Evolutionary conservation across 1,140 invertebrate genomes (phyloP).

Genomic region (Leptinotarsa texana): DNA sequence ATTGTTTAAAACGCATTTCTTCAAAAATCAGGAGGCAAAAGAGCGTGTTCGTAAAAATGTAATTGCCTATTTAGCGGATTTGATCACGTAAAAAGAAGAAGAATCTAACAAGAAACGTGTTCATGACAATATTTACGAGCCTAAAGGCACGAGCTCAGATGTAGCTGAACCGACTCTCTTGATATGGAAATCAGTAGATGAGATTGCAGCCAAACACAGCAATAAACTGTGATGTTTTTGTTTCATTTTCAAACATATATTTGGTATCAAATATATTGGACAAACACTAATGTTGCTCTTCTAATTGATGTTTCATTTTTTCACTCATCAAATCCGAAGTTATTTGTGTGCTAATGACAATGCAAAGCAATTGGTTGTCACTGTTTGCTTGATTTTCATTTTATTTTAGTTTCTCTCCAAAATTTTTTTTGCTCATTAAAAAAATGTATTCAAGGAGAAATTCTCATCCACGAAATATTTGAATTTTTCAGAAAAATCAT

Average conservation of each 20-base stretch:
- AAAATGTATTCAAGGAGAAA: too few species aligned
- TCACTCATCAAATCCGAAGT: not conserved
- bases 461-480: too few species aligned
- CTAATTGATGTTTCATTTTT: not conserved
- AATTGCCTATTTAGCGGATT: conserved; percentile 24
- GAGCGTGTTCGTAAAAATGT: conserved; percentile 21
- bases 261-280: not conserved
- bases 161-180: not conserved
- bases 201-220: not conserved
- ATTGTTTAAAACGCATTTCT: conserved; percentile 35
- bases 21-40: not conserved
- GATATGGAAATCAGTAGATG: conserved; percentile 12
- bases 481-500: too few species aligned
- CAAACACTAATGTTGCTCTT: not conserved
- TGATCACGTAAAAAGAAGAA: conserved; percentile 28
- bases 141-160: not conserved
- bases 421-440: too few species aligned
- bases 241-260: not conserved
- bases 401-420: too few species aligned
- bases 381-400: too few species aligned
- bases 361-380: too few species aligned
- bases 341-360: too few species aligned
- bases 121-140: conserved; percentile 9
- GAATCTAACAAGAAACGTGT: not conserved
- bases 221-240: not conserved